Evolutionary conservation across 2,113 vertebrate species (phyloP).

Genomic region (Porphyrio hochstetteri): DNA sequence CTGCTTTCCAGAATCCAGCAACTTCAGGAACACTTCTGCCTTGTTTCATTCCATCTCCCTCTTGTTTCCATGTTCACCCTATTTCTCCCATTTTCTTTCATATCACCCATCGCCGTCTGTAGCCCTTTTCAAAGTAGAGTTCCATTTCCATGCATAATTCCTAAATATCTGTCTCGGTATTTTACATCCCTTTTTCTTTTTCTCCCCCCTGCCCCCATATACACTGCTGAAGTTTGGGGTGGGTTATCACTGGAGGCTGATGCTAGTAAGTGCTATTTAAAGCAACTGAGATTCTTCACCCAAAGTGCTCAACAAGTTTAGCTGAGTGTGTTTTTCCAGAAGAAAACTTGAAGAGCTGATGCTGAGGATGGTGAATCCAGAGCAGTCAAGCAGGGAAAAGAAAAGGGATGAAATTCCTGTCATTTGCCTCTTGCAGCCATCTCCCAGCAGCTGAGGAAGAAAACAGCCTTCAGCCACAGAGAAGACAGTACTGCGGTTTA

Average conservation of each 20-base stretch:
- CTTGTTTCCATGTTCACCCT: background rate
- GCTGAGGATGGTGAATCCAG: background rate
- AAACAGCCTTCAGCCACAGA: slow-evolving; percentile 48
- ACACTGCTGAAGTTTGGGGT: background rate
- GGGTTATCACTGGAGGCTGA: background rate
- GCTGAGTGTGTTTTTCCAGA: background rate
- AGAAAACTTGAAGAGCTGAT: background rate
- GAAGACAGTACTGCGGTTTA: slow-evolving; percentile 8
- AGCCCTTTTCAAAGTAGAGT: background rate
- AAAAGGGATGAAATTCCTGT: slow-evolving; percentile 34
- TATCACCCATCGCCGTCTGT: background rate
- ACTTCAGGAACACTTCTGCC: background rate
- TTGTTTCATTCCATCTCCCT: background rate
- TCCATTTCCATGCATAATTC: background rate
- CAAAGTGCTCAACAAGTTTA: background rate
- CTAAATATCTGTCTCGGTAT: background rate
- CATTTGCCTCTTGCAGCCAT: slow-evolving; percentile 41
- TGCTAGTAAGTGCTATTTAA: background rate
- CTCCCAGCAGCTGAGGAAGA: background rate
- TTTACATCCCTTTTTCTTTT: too few relatives aligned
- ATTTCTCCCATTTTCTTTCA: background rate
- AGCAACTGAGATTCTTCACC: background rate
- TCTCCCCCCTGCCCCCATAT: too few relatives aligned
- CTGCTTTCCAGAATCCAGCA: background rate
- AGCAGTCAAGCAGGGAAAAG: slow-evolving; percentile 19